Evolutionary conservation across 2,888 invertebrate genomes (phyloP), one percentile per base, ranked within the genome.

Genomic region (Argyresthia goedartella): DNA sequence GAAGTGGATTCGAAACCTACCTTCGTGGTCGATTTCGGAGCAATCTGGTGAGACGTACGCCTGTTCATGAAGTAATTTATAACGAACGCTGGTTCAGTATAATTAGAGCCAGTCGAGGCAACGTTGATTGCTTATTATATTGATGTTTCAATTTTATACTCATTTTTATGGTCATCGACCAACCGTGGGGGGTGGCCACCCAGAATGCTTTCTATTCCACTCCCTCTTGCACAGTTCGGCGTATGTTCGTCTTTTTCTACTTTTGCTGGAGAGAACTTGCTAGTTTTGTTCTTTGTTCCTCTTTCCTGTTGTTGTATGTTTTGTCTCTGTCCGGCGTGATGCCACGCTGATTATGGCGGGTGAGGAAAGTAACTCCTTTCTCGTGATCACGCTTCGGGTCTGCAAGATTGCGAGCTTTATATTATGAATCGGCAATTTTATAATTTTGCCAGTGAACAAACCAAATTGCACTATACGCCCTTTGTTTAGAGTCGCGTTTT

Each of bases 161-260:
- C 82, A 86, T 86, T 86, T 85, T 86, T 86, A 86, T 85, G 86
- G 85, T 79, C 87, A 87, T 86, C 80, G 86, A 71, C 85, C 87
- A 85, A 79, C 84, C 73, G 77, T 87, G 84, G 86, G 88, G 87
- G 88, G 88, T 88, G 88, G 77, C 86, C 87, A 86, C 86, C 86
- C 87, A 84, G 70, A 76, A 71, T 55, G 73, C 57, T 56, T 57
- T 58, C 41, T 58, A 54, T 75, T 68, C 60, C 74, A 62, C 63
- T 82, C 74, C 51, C 64, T 61, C 74, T 39, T 51, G 55, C 49
- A 33, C 11, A 33, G 15, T 55, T 42, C 25, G 50, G 10, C 53
- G 65, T 85, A 73, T 62, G 55, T 53, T 71, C 65, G 63, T 81
- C 81, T 68, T 71, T 59, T 56, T 82, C 75, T 68, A 64, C 68